phyloP scores from a whole-genome alignment of 2,797 vertebrate genomes.

The Phrynocephalus forsythii region DNA sequence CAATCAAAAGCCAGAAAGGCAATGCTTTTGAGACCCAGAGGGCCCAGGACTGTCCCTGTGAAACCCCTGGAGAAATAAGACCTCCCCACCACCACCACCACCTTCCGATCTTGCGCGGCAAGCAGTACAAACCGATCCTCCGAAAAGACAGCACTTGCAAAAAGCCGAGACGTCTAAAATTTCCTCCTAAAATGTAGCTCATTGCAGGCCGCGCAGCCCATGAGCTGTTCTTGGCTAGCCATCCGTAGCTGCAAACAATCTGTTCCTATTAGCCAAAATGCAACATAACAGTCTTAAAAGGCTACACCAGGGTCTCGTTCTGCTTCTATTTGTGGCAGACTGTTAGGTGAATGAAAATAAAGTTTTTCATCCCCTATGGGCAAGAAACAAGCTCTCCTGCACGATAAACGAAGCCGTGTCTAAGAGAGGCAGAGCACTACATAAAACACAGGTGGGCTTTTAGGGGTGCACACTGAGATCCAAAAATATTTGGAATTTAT shows the following conservation, averaged over 20 bases:
- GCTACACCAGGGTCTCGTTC: neutral
- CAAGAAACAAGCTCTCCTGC: neutral
- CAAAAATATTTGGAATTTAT: too few species aligned
- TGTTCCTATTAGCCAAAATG: constrained; percentile 5
- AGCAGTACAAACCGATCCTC: neutral
- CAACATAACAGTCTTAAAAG: neutral
- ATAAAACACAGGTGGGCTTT: too few species aligned
- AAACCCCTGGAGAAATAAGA: neutral
- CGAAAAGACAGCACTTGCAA: neutral
- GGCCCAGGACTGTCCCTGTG: neutral
- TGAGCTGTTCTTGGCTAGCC: neutral
- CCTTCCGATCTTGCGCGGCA: neutral
- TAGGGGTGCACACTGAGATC: too few species aligned
- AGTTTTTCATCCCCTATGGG: too few species aligned
- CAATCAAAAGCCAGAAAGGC: neutral
- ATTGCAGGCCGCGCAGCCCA: neutral
- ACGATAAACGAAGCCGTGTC: neutral
- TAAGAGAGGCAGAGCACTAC: too few species aligned
- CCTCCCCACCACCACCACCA: too few species aligned
- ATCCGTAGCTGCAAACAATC: neutral
- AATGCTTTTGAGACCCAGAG: neutral
- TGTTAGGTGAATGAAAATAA: neutral
- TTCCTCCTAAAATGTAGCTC: neutral
- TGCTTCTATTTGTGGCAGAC: constrained; percentile 13
- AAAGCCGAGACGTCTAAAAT: neutral